Evolutionary conservation across 1,140 invertebrate genomes (phyloP).

Genomic region (Trichoplusia ni): DNA sequence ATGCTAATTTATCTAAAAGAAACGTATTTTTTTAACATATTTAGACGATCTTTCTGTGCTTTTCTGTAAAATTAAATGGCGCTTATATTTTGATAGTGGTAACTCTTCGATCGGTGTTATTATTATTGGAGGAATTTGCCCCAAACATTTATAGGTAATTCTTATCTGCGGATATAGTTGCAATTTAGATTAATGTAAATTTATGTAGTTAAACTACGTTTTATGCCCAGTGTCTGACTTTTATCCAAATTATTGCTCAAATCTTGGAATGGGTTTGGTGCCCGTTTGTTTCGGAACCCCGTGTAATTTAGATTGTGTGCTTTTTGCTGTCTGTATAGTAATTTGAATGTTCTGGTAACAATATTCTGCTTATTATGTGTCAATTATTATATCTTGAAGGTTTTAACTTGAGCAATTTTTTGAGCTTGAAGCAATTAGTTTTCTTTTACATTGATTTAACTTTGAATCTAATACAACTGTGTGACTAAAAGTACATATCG

Average conservation of each 20-base stretch:
- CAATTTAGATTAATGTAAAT: constrained; percentile 30
- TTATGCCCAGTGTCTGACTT: constrained; percentile 37
- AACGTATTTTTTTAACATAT: background rate
- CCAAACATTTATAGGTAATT: background rate
- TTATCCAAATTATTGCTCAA: constrained; percentile 46
- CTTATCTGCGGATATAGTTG: constrained; percentile 1
- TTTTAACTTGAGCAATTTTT: background rate
- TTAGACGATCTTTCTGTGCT: background rate
- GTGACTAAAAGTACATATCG: constrained; percentile 22
- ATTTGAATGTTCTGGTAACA: constrained; percentile 9
- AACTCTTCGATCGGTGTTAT: constrained; percentile 7
- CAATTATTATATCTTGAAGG: constrained; percentile 3
- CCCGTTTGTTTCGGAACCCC: constrained; percentile 15
- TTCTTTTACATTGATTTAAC: background rate
- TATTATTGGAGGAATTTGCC: constrained; percentile 14
- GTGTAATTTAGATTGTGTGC: constrained; percentile 25
- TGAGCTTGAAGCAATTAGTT: background rate
- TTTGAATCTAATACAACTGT: background rate
- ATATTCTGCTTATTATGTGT: background rate
- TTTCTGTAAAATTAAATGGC: background rate
- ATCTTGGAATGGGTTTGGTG: constrained; percentile 21
- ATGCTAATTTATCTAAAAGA: background rate
- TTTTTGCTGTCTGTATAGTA: constrained; percentile 20
- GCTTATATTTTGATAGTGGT: constrained; percentile 11
- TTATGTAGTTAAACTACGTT: constrained; percentile 41